Evolutionary conservation across 1,140 invertebrate species (phyloP).

Genomic region (Contarinia nasturtii): DNA sequence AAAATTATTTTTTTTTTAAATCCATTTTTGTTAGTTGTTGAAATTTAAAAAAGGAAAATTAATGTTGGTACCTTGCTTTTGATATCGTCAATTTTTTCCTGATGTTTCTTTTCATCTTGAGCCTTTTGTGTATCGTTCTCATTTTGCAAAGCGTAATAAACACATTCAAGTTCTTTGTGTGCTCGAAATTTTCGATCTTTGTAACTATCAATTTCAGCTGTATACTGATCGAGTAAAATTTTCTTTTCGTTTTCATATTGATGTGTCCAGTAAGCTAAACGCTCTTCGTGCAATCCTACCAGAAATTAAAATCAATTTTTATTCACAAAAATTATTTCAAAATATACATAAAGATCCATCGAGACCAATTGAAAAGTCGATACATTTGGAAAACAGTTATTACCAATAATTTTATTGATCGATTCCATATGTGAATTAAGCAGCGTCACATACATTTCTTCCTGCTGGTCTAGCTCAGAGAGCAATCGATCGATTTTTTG

Average conservation of each 20-base stretch:
- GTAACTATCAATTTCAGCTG: slow-evolving; percentile 22
- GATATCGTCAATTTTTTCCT: slow-evolving; percentile 24
- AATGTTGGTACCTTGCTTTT: slow-evolving; percentile 24
- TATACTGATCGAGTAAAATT: slow-evolving; percentile 25
- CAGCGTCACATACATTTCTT: slow-evolving; percentile 38
- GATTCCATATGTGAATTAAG: slow-evolving; percentile 43
- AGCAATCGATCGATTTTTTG: slow-evolving; percentile 38
- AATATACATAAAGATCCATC: too few species aligned
- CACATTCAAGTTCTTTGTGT: slow-evolving; percentile 17
- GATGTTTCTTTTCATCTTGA: slow-evolving; percentile 18
- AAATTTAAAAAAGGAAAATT: slow-evolving; percentile 1
- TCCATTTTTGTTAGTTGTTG: not conserved
- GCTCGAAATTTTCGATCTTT: slow-evolving; percentile 22
- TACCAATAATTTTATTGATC: slow-evolving; percentile 46
- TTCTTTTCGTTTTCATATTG: slow-evolving; percentile 32
- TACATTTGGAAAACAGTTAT: slow-evolving; percentile 5
- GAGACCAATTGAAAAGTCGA: too few species aligned
- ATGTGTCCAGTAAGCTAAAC: slow-evolving; percentile 30
- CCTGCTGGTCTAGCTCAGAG: slow-evolving; percentile 40
- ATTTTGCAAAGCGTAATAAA: slow-evolving; percentile 18
- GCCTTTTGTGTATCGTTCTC: slow-evolving; percentile 9
- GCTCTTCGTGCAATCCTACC: slow-evolving; percentile 25
- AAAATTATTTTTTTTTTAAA: not conserved
- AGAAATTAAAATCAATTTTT: not conserved
- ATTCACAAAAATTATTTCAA: too few species aligned